Evolutionary conservation across 2,797 vertebrate genomes (phyloP), one percentile per base, ranked within the genome.

Genomic region (Austrolebias charrua): DNA sequence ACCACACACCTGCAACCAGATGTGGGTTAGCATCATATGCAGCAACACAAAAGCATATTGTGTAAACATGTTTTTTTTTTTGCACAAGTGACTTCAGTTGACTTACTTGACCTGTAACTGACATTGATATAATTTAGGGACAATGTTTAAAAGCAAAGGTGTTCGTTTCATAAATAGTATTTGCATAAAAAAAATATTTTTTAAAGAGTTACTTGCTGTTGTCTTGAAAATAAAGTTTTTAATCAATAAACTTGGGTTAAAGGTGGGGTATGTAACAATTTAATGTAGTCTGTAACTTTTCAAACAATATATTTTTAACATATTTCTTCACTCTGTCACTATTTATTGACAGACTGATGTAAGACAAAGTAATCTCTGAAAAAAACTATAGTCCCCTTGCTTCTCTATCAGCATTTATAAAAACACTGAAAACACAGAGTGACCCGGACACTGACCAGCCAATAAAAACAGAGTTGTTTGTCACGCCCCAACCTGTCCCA

Each of bases 1-100:
- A 99, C 97, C 86, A 99, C 97, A 86, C 97, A 99, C 86, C 90
- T 91, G 87, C 48, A 84, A 75, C 66, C 6, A 58, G 4, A 50
- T 10, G 53, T 15, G 12, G 10, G 60, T 57, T 33, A 55, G 5
- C 40, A 54, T 10, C 43, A 20, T 51, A 20, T 9, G 18, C 9
- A 0, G 29, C 6, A 66, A 61, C 33, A 18, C 44, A 60, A 29
- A 1, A 48, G 16, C 1, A 16, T 38, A 14, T 19, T 44, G 46
- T 69, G 69, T 8, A 53, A 50, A 51, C 15, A 50, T 31, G 31
- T 10, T 38, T 6, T 38, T 38, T 12, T 40, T 40, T 46, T 10
- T 18, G 66, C 5, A 35, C 31, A 43, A 56, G 63, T 0, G 6
- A 14, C 44, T 33, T 6, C 1, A 38, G 12, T 29, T 15, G 60